Evolutionary conservation across 1,140 invertebrate species (phyloP), one percentile per base, ranked within the genome.

Genomic region (Nasonia vitripennis): DNA sequence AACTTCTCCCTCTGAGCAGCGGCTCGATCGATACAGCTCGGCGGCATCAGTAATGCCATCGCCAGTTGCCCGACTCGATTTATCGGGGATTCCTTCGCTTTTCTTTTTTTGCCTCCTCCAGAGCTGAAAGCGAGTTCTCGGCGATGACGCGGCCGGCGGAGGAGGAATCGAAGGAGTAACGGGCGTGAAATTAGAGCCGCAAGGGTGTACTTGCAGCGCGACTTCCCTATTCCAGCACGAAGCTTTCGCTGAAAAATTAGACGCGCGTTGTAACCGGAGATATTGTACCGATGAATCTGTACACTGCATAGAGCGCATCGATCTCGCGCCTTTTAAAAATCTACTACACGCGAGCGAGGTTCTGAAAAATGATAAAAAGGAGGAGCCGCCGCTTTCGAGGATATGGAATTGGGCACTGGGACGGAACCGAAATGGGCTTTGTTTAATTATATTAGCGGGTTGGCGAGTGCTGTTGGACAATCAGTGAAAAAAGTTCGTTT

Each of bases 111-210:
- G 34, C 20, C 55, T n/a, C 14, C 6, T 17, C 17, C 20, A 62
- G 17, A 27, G 27, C 27, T 27, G 27, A 62, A 62, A 14, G 51
- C 12, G 51, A 55, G 51, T 4, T 14, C 51, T 55, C 17, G 51
- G 51, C 17, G 14, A 55, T 55, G 51, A 55, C 51, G 51, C 51
- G 2, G 51, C 27, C 27, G 51, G 4, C 12, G 5, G 14, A 17
- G 23, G 12, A 31, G 23, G 20, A 71, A 71, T 37, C 17, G 73
- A 77, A 77, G 12, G n/a, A 51, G 41, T 77, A 77, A 77, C 41
- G 45, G 45, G 74, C 74, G 74, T 77, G 45, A 77, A 77, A 77
- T 77, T 77, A 77, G 74, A 77, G 41, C 5, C 74, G 73, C 70
- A 37, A 71, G 68, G 17, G 27, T 31, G 6, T 12, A 67, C n/a